A percentile compares a stretch with the other conserved stretches of the same genome.
Evolutionary conservation across 2,888 invertebrate genomes (phyloP).

Genomic region (Agrilus mali): DNA sequence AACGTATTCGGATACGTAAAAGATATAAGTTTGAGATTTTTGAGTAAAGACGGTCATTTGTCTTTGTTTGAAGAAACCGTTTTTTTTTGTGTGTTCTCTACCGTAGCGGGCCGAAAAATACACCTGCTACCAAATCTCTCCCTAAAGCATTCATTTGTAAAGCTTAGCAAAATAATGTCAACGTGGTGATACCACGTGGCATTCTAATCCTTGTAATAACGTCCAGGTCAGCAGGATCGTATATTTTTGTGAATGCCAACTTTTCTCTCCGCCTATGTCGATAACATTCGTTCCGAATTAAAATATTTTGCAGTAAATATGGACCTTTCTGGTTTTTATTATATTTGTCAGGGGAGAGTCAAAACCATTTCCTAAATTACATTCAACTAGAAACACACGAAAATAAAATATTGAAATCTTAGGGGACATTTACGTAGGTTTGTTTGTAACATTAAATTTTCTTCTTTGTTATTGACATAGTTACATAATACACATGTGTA

Average conservation of each 20-base stretch:
- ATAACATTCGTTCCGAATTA: too few species aligned
- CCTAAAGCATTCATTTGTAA: slow-evolving; percentile 24
- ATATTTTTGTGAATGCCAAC: slow-evolving; percentile 5
- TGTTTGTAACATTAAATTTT: not conserved
- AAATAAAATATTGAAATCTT: too few species aligned
- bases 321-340: too few species aligned
- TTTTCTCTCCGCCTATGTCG: too few species aligned
- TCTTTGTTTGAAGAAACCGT: slow-evolving; percentile 8
- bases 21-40: too few species aligned
- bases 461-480: not conserved
- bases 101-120: slow-evolving; percentile 17
- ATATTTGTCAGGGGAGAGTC: too few species aligned
- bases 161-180: slow-evolving; percentile 26
- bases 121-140: slow-evolving; percentile 20
- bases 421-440: not conserved
- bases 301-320: too few species aligned
- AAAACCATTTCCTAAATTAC: too few species aligned
- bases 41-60: slow-evolving; percentile 1
- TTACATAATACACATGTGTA: not conserved
- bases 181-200: slow-evolving; percentile 12
- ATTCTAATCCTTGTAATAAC: slow-evolving; percentile 16
- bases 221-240: slow-evolving; percentile 13
- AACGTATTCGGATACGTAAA: too few species aligned
- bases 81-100: slow-evolving; percentile 13
- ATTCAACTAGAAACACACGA: too few species aligned